Evolutionary conservation across 2,797 vertebrate species (phyloP).

Genomic region (Steatocranus sp.): DNA sequence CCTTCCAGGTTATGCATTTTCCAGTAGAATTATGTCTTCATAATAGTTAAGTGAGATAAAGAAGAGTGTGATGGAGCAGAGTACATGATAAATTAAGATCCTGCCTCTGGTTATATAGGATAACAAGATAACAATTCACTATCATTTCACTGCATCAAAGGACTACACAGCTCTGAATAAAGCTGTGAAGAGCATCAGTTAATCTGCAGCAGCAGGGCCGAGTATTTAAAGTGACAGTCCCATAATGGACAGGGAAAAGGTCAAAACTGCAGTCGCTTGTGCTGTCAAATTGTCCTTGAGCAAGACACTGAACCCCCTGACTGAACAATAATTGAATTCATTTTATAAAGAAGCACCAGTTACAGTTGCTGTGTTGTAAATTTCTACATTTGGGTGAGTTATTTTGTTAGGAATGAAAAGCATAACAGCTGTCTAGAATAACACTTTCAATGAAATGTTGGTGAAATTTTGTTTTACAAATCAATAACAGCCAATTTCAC

Average conservation of each 20-base stretch:
- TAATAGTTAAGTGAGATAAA: not conserved
- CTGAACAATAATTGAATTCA: conserved; percentile 1
- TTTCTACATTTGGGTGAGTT: not conserved
- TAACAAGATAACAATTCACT: not conserved
- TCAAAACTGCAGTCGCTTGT: conserved; percentile 7
- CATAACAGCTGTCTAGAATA: not conserved
- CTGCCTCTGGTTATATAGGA: not conserved
- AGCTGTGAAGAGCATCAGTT: conserved; percentile 1
- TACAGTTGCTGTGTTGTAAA: conserved; percentile 6
- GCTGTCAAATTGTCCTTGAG: conserved; percentile 30
- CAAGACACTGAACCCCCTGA: not conserved
- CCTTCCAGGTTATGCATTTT: not conserved
- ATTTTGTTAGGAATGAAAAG: not conserved
- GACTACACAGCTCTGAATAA: not conserved
- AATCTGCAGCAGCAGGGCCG: not conserved
- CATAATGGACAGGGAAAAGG: conserved; percentile 18
- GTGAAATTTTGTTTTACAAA: conserved; percentile 21
- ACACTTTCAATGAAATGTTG: conserved; percentile 5
- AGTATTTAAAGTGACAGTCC: conserved; percentile 23
- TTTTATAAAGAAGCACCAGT: not conserved
- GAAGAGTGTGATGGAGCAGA: not conserved
- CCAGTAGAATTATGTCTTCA: not conserved
- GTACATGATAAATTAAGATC: not conserved
- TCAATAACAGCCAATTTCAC: conserved; percentile 34
- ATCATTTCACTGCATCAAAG: conserved; percentile 7